These are phyloP conservation scores for Zeuzera pyrina DNA, from an alignment of 2,888 invertebrate genomes.

Conservation along the genomic window DNA sequence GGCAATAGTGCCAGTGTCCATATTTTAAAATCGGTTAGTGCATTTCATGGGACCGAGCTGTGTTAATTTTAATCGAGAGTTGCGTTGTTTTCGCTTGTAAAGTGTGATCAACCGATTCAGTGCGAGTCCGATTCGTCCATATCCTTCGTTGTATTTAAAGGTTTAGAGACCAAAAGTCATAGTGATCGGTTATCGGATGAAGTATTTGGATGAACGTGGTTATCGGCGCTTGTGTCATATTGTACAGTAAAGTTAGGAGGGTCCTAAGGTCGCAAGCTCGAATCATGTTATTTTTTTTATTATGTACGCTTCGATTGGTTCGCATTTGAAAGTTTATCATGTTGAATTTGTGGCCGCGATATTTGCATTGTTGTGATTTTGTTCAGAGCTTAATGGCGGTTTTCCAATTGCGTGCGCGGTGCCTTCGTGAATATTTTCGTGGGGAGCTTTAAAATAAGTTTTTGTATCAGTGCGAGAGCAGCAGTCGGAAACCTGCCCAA, in stretches of 20 bases:
- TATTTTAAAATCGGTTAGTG: constrained; percentile 41
- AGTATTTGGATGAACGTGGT: neutral
- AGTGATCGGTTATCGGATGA: neutral
- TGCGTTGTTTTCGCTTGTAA: constrained; percentile 29
- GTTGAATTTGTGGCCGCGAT: constrained; percentile 32
- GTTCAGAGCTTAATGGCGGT: constrained; percentile 21
- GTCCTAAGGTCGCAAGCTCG: constrained; percentile 35
- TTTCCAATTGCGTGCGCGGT: neutral
- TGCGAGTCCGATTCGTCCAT: neutral
- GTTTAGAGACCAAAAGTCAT: constrained; percentile 1
- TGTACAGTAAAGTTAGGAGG: constrained; percentile 42
- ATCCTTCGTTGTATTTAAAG: neutral
- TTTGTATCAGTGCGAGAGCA: neutral
- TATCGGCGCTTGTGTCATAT: constrained; percentile 33
- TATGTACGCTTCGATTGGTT: constrained; percentile 26
- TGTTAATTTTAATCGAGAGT: constrained; percentile 24
- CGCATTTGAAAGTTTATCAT: constrained; percentile 26
- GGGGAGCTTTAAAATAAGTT: constrained; percentile 1
- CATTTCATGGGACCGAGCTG: constrained; percentile 27
- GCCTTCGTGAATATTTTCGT: constrained; percentile 8
- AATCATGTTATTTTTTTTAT: constrained; percentile 31
- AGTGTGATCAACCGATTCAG: neutral
- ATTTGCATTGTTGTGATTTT: constrained; percentile 24
- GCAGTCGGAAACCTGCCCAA: constrained; percentile 3
- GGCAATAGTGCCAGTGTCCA: constrained; percentile 51